Conservation (phyloP, 2,888 invertebrate species). For the Oxyteleia sp. region DNA sequence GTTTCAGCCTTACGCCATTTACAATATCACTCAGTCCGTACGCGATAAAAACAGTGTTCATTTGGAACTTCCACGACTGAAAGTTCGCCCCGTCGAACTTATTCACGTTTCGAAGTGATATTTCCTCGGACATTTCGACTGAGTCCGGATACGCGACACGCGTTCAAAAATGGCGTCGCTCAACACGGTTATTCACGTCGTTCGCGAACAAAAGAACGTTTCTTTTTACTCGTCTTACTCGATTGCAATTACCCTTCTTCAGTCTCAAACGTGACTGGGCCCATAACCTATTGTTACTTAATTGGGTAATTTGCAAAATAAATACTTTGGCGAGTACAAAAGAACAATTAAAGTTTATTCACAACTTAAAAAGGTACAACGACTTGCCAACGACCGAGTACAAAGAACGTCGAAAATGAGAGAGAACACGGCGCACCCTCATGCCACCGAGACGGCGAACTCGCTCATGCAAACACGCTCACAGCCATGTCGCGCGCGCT, state of each 20-base stretch:
- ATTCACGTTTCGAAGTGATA: slow-evolving; percentile 13
- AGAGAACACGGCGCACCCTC: too few species aligned
- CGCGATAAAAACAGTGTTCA: slow-evolving; percentile 32
- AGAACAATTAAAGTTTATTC: too few species aligned
- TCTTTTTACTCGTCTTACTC: not conserved
- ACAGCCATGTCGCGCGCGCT: too few species aligned
- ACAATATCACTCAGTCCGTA: slow-evolving; percentile 20
- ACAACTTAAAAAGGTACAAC: too few species aligned
- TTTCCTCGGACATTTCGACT: slow-evolving; percentile 25
- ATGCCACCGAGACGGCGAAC: too few species aligned
- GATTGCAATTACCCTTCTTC: not conserved
- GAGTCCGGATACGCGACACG: not conserved
- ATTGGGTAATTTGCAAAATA: too few species aligned
- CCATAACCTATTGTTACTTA: slow-evolving; percentile 38
- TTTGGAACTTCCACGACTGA: slow-evolving; percentile 66
- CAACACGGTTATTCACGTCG: not conserved
- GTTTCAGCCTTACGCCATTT: slow-evolving; percentile 5
- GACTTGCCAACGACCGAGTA: too few species aligned
- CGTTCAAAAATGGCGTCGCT: slow-evolving; percentile 8
- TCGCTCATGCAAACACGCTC: too few species aligned
- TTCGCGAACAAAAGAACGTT: not conserved
- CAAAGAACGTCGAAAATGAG: too few species aligned
- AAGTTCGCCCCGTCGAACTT: slow-evolving; percentile 54
- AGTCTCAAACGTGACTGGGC: slow-evolving; percentile 17
- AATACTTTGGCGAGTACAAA: not conserved